phyloP scores from a whole-genome alignment of 2,113 vertebrate species.

The Burhinus oedicnemus region DNA sequence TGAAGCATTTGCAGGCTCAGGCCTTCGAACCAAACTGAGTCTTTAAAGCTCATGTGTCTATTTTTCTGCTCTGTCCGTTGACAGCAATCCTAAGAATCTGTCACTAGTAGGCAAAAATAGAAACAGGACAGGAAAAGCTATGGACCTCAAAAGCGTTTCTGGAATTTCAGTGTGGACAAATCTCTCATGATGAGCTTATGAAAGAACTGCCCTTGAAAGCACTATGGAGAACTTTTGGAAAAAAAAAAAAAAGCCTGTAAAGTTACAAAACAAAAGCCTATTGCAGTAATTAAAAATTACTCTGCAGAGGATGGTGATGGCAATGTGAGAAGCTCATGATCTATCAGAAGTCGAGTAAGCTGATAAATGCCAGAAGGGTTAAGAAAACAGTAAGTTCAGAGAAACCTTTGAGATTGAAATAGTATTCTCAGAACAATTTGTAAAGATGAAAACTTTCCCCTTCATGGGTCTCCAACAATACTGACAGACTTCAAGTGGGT shows the following conservation, averaged over 20 bases:
- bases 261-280: background rate
- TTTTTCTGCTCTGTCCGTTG: background rate
- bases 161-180: background rate
- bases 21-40: background rate
- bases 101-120: constrained; percentile 27
- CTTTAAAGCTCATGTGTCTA: background rate
- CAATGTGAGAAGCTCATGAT: background rate
- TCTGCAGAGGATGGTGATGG: background rate
- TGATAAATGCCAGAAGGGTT: background rate
- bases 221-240: background rate
- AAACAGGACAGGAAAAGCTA: constrained; percentile 1
- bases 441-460: background rate
- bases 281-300: background rate
- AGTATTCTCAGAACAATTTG: background rate
- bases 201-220: background rate
- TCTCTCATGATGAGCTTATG: background rate
- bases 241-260: background rate
- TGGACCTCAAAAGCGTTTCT: constrained; percentile 5
- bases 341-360: background rate
- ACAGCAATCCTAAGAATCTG: constrained; percentile 36
- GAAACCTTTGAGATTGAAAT: background rate
- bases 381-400: background rate
- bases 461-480: background rate
- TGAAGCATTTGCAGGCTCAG: background rate
- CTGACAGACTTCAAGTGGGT: background rate